Conservation (phyloP, 2,888 invertebrate genomes). For the Syrista parreyssii region DNA sequence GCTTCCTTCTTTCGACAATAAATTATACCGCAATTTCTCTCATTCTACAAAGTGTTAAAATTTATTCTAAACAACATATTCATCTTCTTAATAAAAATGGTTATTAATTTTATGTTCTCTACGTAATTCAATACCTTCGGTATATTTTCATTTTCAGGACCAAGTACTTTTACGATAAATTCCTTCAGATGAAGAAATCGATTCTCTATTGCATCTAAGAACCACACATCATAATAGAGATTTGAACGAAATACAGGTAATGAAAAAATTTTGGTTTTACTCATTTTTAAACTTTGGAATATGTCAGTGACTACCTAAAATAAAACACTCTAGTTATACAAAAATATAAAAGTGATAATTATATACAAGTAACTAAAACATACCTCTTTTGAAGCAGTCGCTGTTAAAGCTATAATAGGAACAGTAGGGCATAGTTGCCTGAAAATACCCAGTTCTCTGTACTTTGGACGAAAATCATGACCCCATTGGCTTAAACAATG, state of each 20-base stretch:
- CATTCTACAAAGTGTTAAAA: slow-evolving; percentile 46
- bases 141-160: slow-evolving; percentile 66
- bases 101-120: neutral
- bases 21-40: slow-evolving; percentile 84
- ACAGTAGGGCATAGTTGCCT: slow-evolving; percentile 71
- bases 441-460: slow-evolving; percentile 85
- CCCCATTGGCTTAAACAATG: slow-evolving; percentile 99
- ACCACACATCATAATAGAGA: slow-evolving; percentile 93
- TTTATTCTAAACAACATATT: neutral
- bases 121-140: slow-evolving; percentile 23
- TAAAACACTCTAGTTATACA: slow-evolving; percentile 18
- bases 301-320: slow-evolving; percentile 85
- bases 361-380: neutral
- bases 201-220: slow-evolving; percentile 85
- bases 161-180: slow-evolving; percentile 78
- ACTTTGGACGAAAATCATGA: slow-evolving; percentile 97
- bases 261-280: slow-evolving; percentile 80
- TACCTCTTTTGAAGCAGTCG: slow-evolving; percentile 85
- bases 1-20: slow-evolving; percentile 95
- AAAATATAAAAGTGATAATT: slow-evolving; percentile 3
- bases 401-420: slow-evolving; percentile 93
- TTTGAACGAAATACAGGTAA: slow-evolving; percentile 92
- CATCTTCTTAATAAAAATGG: neutral
- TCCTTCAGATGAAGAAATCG: slow-evolving; percentile 83
- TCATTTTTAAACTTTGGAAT: slow-evolving; percentile 76